Evolutionary conservation across 1,140 invertebrate species (phyloP), one percentile per base, ranked within the genome.

Genomic region (Microplitis mediator): DNA sequence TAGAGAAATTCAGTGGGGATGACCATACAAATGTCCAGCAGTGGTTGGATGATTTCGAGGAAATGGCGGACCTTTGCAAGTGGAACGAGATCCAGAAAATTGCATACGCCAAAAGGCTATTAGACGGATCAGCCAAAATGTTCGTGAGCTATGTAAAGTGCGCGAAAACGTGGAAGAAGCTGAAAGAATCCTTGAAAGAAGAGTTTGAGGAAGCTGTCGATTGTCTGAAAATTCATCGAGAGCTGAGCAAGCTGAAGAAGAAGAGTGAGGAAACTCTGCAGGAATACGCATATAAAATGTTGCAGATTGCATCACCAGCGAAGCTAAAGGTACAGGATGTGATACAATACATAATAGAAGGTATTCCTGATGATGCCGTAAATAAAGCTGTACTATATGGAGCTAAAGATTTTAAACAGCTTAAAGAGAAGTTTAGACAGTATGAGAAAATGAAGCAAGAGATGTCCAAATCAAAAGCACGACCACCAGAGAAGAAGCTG

Each of bases 301-400:
- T 66, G n/a, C 51, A 72, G 31, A 67, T 72, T 0, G 71, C 71
- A 3, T 58, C 50, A 14, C 72, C 75, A 16, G 72, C 65, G 0
- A 51, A 66, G 31, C 67, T 81, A 1, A 77, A 82, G 31, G n/a
- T 34, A 1, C 73, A 68, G 54, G 62, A 72, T 11, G 35, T 77
- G 3, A 81, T 81, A n/a, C 74, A 78, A 75, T 80, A 81, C 39
- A 79, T 82, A 3, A 77, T 80, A 14, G 75, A 81, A 6, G 79
- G 75, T 3, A 74, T 80, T 23, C 63, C 45, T 23, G 79, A 78
- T 35, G 72, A 79, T 3, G 50, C 54, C 6, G 51, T 50, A 0
- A 76, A 76, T 45, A 77, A 80, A 63, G 54, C 67, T 4, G 45
- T 78, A 0, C 63, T 81, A 31, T 75, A 77, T 36, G 74, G 76